A percentile compares a stretch with the other conserved stretches of the same genome.
phyloP scores from a whole-genome alignment of 2,797 vertebrate genomes.

The Choloepus didactylus region DNA sequence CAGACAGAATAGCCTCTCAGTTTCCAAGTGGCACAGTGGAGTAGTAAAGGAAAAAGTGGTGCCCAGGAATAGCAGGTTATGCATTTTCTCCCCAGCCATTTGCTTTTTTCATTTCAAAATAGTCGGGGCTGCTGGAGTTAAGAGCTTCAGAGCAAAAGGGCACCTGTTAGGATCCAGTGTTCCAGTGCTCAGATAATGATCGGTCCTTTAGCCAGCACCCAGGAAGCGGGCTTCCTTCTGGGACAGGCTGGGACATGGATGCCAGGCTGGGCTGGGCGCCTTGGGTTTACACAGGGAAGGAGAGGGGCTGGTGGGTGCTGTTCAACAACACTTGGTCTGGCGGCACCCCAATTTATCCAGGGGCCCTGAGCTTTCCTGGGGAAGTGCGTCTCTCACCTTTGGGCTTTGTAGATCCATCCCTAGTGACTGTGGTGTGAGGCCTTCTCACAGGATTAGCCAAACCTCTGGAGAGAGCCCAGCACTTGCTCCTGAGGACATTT shows the following conservation, averaged over 20 bases:
- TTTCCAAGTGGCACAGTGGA: background rate
- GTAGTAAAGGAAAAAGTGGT: background rate
- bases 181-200: background rate
- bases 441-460: background rate
- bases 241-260: no score
- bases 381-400: background rate
- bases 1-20: background rate
- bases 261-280: background rate
- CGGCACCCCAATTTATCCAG: background rate
- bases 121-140: background rate
- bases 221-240: background rate
- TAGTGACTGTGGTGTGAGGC: background rate
- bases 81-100: background rate
- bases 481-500: background rate
- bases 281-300: background rate
- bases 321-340: background rate
- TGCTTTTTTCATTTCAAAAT: background rate
- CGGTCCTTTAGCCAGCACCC: background rate
- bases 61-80: background rate
- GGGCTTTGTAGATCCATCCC: background rate
- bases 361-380: background rate
- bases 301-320: background rate
- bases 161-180: background rate
- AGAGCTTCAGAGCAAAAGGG: background rate
- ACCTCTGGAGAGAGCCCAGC: background rate